Evolutionary conservation across 2,888 invertebrate genomes (phyloP).

Genomic region (Macrophya alboannulata): DNA sequence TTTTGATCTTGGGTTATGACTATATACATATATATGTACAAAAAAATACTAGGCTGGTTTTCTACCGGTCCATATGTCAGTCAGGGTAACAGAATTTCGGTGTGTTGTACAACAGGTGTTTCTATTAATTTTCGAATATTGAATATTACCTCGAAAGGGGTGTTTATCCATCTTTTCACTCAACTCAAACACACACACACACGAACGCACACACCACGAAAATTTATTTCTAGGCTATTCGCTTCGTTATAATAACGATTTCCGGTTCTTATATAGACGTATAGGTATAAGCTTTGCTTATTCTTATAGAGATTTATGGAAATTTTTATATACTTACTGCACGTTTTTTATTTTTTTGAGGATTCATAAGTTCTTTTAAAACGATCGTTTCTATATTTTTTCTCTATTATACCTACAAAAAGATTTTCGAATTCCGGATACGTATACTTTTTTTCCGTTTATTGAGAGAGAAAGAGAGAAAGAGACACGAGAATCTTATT

Average conservation of each 20-base stretch:
- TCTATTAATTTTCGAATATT: conserved; percentile 66
- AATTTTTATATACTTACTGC: not conserved
- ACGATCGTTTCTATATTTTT: conserved; percentile 1
- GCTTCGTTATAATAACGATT: conserved; percentile 5
- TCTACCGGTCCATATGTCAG: conserved; percentile 60
- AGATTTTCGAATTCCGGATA: not conserved
- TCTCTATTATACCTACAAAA: not conserved
- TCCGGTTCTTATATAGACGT: not conserved
- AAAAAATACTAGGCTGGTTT: conserved; percentile 43
- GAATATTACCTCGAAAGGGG: conserved; percentile 60
- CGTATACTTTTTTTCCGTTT: not conserved
- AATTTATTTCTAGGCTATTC: conserved; percentile 13
- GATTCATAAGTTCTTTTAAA: not conserved
- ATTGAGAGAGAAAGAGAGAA: not conserved
- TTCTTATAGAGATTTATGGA: not conserved
- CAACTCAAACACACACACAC: conserved; percentile 39
- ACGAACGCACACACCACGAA: not conserved
- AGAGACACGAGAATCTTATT: not conserved
- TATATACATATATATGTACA: not conserved
- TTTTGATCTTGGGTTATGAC: not conserved
- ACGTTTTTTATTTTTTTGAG: not conserved
- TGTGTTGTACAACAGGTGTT: conserved; percentile 64
- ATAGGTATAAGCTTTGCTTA: not conserved
- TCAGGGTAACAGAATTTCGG: conserved; percentile 16
- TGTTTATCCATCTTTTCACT: conserved; percentile 56